Conservation (phyloP, 37 sponge, comb jelly and placozoan species). For the Lycopodina hypogea region DNA sequence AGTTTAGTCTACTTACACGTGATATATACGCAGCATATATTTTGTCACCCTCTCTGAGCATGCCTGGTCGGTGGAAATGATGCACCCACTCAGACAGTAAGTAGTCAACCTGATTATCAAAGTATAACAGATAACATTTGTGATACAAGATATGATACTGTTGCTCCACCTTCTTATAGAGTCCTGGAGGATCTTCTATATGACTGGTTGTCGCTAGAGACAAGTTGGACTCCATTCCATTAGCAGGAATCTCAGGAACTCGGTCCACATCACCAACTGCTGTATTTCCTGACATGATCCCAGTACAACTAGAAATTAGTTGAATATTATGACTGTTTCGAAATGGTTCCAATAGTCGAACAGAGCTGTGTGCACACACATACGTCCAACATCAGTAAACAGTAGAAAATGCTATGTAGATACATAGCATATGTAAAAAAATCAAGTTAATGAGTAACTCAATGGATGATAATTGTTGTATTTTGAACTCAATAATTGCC, state of each 20-base stretch:
- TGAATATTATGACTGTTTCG: constrained; percentile 53
- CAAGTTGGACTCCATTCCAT: constrained; percentile 2
- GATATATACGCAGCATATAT: constrained; percentile 85
- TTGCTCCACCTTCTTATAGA: constrained; percentile 78
- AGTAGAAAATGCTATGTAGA: neutral
- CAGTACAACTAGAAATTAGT: constrained; percentile 14
- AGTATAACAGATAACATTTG: neutral
- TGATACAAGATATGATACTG: neutral
- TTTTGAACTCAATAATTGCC: too few relatives aligned
- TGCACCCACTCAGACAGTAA: constrained; percentile 95
- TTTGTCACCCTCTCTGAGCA: constrained; percentile 85
- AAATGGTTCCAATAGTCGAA: constrained; percentile 76
- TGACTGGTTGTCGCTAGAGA: constrained; percentile 31
- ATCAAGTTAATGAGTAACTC: neutral
- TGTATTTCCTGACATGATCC: neutral
- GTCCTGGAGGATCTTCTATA: constrained; percentile 90
- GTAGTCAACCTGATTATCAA: constrained; percentile 72
- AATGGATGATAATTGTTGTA: neutral
- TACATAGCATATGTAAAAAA: neutral
- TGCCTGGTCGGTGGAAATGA: constrained; percentile 84
- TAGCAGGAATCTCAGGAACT: constrained; percentile 33
- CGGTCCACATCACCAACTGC: constrained; percentile 45
- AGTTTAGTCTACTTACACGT: constrained; percentile 64
- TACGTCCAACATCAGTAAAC: neutral
- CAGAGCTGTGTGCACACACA: constrained; percentile 47